Percentiles rank a stretch among this genome's conserved stretches.
Conservation (phyloP, 2,888 invertebrate genomes). For the Carcina quercana region DNA sequence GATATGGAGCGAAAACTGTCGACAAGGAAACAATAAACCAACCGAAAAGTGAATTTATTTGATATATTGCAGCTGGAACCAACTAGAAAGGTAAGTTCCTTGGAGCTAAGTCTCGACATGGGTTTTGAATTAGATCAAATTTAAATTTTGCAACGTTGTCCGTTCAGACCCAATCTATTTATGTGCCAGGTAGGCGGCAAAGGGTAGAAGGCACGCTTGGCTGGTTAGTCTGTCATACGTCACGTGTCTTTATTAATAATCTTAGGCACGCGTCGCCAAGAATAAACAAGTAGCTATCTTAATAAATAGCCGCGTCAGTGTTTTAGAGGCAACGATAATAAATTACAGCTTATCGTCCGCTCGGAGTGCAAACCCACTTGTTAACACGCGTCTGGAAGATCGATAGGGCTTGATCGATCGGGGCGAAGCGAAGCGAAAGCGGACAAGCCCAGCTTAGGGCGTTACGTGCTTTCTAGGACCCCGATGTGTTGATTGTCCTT, state of each 20-base stretch:
- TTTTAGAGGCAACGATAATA: slow-evolving; percentile 25
- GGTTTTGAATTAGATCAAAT: too few relatives aligned
- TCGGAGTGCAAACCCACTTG: slow-evolving; percentile 36
- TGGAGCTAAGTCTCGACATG: too few relatives aligned
- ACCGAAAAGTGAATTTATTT: too few relatives aligned
- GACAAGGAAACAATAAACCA: too few relatives aligned
- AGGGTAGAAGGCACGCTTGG: too few relatives aligned
- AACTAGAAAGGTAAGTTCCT: too few relatives aligned
- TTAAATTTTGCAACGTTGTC: too few relatives aligned
- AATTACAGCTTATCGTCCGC: slow-evolving; percentile 39
- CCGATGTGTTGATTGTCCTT: background rate
- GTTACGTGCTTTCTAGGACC: background rate
- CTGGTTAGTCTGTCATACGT: too few relatives aligned
- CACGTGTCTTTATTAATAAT: too few relatives aligned
- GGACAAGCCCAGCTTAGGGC: slow-evolving; percentile 1
- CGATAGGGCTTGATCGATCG: slow-evolving; percentile 42
- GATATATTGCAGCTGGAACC: background rate
- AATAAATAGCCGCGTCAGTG: slow-evolving; percentile 21
- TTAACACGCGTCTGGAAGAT: slow-evolving; percentile 45
- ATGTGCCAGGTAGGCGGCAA: too few relatives aligned
- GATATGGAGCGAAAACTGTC: background rate
- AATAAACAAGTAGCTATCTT: slow-evolving; percentile 18
- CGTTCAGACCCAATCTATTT: too few relatives aligned
- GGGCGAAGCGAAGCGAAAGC: slow-evolving; percentile 20
- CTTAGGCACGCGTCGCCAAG: slow-evolving; percentile 12